phyloP scores from a whole-genome alignment of 1,140 invertebrate species.

The Colletes latitarsis region DNA sequence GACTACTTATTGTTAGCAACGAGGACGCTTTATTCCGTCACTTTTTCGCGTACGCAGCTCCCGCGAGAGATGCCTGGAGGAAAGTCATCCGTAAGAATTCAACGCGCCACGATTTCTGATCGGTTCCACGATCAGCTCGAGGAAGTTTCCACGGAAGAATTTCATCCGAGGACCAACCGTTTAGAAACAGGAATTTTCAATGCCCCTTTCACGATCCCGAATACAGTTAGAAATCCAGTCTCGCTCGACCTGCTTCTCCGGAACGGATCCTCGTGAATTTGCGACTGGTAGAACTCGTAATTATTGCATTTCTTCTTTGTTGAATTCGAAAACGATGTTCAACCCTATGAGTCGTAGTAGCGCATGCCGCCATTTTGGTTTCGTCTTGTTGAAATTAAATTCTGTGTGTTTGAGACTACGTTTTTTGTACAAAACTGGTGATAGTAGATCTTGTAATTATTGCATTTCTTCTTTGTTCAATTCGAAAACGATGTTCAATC shows the following conservation, averaged over 20 bases:
- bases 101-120: background rate
- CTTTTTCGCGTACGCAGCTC: background rate
- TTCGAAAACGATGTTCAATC: no score
- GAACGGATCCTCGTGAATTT: background rate
- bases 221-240: constrained; percentile 22
- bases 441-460: no score
- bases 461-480: no score
- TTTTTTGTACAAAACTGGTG: no score
- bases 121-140: background rate
- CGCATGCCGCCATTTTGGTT: no score
- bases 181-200: constrained; percentile 1
- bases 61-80: background rate
- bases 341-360: no score
- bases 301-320: no score
- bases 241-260: background rate
- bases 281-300: background rate
- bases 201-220: background rate
- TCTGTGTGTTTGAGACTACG: no score
- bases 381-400: no score
- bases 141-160: background rate
- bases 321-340: no score
- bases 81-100: constrained; percentile 7
- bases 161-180: background rate
- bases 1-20: background rate
- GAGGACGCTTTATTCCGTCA: background rate